Base-by-base conservation (phyloP, 2,113 vertebrate species). In the Nibea albiflora region DNA sequence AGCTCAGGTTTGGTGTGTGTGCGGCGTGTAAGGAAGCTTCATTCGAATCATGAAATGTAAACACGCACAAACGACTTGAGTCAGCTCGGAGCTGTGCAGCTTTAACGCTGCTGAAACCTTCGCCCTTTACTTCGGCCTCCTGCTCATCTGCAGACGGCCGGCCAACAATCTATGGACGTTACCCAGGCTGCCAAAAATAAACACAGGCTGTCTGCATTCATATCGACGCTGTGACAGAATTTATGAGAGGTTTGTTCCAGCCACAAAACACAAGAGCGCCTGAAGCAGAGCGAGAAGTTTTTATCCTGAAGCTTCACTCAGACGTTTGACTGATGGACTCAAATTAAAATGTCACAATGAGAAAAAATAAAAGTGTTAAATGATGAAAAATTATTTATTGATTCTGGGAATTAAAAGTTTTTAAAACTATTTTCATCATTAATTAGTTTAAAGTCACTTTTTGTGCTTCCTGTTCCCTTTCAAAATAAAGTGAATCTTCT, bases 101-200 rank as follows among this genome's bases (percentile, higher is more conserved):
- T 31, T 60, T 14, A 62, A 69, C 70, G 22, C 10, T 46, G 61
- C 73, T 35, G 46, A 61, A 76, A 58, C 61, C 67, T 67, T 74
- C 63, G 64, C 69, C 79, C 84, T 82, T 70, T 72, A 50, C 71
- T 16, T 52, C 22, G 70, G 68, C 79, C 35, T 88, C 64, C 50
- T 3, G 64, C 44, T 35, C 68, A 35, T 56, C 15, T 66, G 79
- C 74, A 3, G 31, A 14, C 20, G 4, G 20, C 47, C 50, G 8
- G 80, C 85, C 84, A 83, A 61, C 80, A 75, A 75, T 66, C 58
- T 79, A 17, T 46, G 71, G 31, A 60, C 67, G 3, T 68, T 47
- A 54, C 54, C 49, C 72, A 47, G 28, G 26, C 69, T n/a, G 60
- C 53, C 78, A 72, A 31, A 81, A 85, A 72, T 49, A 81, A 54